Evolutionary conservation across 1,140 invertebrate species (phyloP), one percentile per base, ranked within the genome.

Genomic region (Trichomalopsis sarcophagae): DNA sequence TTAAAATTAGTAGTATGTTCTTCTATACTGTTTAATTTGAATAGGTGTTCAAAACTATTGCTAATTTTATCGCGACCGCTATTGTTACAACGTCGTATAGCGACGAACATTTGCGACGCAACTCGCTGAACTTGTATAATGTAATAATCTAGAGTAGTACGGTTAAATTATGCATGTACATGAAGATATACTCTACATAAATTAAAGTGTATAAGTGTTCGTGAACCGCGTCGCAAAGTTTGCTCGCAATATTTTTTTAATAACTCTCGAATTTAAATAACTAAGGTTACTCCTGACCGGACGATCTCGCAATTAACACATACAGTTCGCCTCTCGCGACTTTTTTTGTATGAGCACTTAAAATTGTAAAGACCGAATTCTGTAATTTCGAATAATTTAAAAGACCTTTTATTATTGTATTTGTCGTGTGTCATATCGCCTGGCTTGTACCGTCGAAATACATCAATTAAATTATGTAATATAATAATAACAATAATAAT

Each of bases 31-130:
- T 14, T 76, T 50, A 78, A 55, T 27, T 27, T 27, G 27, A 27
- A 27, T 27, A 27, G n/a, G 75, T 62, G 14, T 62, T 74, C 33
- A 33, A 74, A 74, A 36, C 74, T 76, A 76, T 76, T 47, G 36
- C 74, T 76, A 76, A 47, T 76, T 76, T 62, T 76, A 47, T 40
- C 50, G 23, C 44, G 3, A 23, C n/a, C 55, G 21, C n/a, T 74
- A 10, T 36, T 74, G 0, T 36, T 76, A 23, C 23, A 76, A 30
- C 40, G 40, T 76, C 10, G 40, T 76, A 76, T 40, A n/a, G 6
- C 55, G 55, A 62, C 55, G 9, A 76, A 76, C 44, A 36, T 21
- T 40, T 74, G 0, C 7, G 3, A 21, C 73, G 33, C 2, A 40
- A 36, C 36, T 36, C 73, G 17, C 1, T 14, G 33, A 36, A 36